These are phyloP conservation scores for Crypturellus undulatus DNA, from an alignment of 2,113 vertebrate genomes.

Conservation along the genomic window DNA sequence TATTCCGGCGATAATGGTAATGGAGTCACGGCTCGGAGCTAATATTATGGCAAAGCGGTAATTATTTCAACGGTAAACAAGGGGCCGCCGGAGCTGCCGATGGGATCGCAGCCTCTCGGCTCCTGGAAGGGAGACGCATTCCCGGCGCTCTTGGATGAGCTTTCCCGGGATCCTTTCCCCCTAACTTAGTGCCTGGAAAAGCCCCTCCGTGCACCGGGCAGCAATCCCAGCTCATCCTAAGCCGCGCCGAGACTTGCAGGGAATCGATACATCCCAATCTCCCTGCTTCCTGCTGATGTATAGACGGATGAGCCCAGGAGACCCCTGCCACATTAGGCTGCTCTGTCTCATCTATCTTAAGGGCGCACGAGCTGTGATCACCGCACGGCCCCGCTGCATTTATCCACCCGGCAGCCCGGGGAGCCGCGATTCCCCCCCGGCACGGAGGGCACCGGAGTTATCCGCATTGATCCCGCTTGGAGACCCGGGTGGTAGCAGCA, in stretches of 20 bases:
- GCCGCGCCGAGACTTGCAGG: not conserved
- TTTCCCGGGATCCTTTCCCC: too few relatives aligned
- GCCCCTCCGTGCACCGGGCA: too few relatives aligned
- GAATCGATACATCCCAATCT: constrained; percentile 55
- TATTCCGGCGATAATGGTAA: constrained; percentile 84
- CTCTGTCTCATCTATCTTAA: constrained; percentile 56
- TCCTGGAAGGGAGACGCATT: too few relatives aligned
- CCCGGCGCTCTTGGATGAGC: too few relatives aligned
- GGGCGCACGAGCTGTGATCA: constrained; percentile 11
- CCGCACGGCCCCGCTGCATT: constrained; percentile 23
- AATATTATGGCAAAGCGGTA: constrained; percentile 87
- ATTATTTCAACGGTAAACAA: constrained; percentile 88
- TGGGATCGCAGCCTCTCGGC: constrained; percentile 68
- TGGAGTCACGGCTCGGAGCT: constrained; percentile 86
- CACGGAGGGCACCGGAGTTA: not conserved
- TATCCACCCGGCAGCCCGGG: not conserved
- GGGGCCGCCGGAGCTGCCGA: constrained; percentile 79
- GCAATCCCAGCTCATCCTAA: not conserved
- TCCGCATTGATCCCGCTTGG: rapidly evolving
- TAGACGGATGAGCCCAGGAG: constrained; percentile 67
- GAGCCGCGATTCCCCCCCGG: not conserved
- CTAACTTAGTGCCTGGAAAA: too few relatives aligned
- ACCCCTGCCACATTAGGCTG: constrained; percentile 55
- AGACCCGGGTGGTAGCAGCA: rapidly evolving
- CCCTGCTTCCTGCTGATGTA: constrained; percentile 65